Evolutionary conservation across 2,888 invertebrate species (phyloP), one percentile per base, ranked within the genome.

Genomic region (Tuberolachnus salignus): DNA sequence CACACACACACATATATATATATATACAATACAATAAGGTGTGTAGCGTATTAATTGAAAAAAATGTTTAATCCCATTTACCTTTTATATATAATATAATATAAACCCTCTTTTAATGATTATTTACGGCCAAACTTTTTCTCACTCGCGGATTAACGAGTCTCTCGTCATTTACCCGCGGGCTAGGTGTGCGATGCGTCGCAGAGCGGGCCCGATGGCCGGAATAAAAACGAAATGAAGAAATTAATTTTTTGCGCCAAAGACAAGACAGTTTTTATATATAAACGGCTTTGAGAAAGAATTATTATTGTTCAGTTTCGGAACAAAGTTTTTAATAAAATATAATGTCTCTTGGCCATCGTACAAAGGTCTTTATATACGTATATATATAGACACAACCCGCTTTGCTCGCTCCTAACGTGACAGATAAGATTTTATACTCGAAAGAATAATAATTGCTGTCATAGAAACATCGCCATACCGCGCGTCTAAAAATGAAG

Each of bases 291-390:
- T 42, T 42, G 63, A 53, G 53, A 55, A 74, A 64, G 64, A 74
- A 74, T 74, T 64, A 74, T 74, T 74, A 44, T 66, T 21, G 66
- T 75, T 57, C 75, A 53, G 55, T 75, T 75, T 44, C 19, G 34
- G 57, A 67, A 46, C 55, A 75, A 75, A 75, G 57, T 75, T 75
- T 75, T 75, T 75, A 75, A 75, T 75, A 75, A 75, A 66, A 75
- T 46, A 74, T 53, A 64, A 64, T 42, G 63, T 74, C 53, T 44
- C 21, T 44, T 53, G 23, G 46, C 59, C 61, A 19, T 67, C 13
- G 19, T 23, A 23, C 10, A 55, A 70, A 44, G 21, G 70, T 57
- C 57, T 71, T 11, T 51, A 64, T 49, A 67, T 19, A 51, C 19
- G 26, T 26, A 69, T 53, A 55, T 70, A 53, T 34, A n/a, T 67